Evolutionary conservation across 2,113 vertebrate species (phyloP), one percentile per base, ranked within the genome.

Genomic region (Eclectus roratus): DNA sequence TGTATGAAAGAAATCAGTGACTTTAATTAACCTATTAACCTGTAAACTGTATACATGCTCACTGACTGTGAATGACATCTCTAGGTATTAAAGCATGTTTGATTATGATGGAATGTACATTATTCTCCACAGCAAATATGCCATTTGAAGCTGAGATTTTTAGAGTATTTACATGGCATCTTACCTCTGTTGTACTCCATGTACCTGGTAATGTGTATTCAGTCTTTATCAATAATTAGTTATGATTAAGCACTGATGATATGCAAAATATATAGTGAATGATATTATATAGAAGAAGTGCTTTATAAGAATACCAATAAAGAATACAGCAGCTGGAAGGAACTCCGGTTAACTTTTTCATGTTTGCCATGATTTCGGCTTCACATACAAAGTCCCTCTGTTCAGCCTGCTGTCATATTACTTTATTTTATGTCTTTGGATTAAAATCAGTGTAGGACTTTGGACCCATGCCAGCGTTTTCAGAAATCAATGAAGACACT

Each of bases 261-360:
- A 74, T 58, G 31, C 24, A 94, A 93, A 87, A 58, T 19, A 29
- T 19, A 23, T 80, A 79, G 72, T 69, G 28, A 76, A 24, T 28
- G 31, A 56, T 58, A 19, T 10, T 7, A 50, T 39, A 56, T 2
- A 81, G 12, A 69, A 28, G 15, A 93, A 93, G 5, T 88, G 35
- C n/a, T 89, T 66, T 91, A 29, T 73, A 74, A 37, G 23, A 80
- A 35, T 50, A 85, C 72, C 28, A 97, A 96, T 96, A 96, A 97
- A 97, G 74, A 63, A 24, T 29, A n/a, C 23, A 39, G 35, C 44
- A 65, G 23, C 23, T 91, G 43, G 13, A 94, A 92, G 31, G 53
- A 91, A 44, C 20, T 81, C 50, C 11, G 20, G 6, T 76, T 81
- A 81, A 71, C 21, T 90, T 74, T 70, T 86, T 71, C 15, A 33